These are phyloP conservation scores for Argentina silus DNA, from an alignment of 2,797 vertebrate genomes.

Conservation along the genomic window DNA sequence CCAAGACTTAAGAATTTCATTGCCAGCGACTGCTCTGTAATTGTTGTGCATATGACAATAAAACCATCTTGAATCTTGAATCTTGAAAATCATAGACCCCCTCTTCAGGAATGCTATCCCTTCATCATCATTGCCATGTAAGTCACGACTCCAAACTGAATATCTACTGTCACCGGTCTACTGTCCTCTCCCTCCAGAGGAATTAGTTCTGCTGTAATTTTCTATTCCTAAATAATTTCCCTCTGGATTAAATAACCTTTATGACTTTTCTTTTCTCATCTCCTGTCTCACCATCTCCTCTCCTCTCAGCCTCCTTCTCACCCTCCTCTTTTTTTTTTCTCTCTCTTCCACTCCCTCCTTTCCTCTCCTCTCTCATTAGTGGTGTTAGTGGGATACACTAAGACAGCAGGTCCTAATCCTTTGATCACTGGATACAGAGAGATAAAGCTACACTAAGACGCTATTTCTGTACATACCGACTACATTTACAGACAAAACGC, in stretches of 20 bases:
- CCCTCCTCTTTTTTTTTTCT: background rate
- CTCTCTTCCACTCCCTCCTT: slow-evolving; percentile 1
- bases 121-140: background rate
- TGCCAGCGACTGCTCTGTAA: too few relatives aligned
- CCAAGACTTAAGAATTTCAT: too few relatives aligned
- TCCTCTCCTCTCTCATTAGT: background rate
- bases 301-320: background rate
- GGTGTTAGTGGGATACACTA: slow-evolving; percentile 3
- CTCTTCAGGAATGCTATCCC: background rate
- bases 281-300: background rate
- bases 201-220: slow-evolving; percentile 2
- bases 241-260: slow-evolving; percentile 7
- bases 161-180: background rate
- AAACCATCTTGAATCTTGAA: too few relatives aligned
- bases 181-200: background rate
- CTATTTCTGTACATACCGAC: background rate
- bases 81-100: too few relatives aligned
- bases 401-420: slow-evolving; percentile 23
- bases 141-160: background rate
- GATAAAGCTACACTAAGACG: background rate
- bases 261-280: background rate
- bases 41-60: too few relatives aligned
- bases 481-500: slow-evolving; percentile 6
- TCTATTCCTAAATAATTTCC: background rate
- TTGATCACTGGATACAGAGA: background rate